These are phyloP conservation scores for Lepidotrigona ventralis DNA, from an alignment of 1,140 invertebrate genomes.

Conservation along the genomic window DNA sequence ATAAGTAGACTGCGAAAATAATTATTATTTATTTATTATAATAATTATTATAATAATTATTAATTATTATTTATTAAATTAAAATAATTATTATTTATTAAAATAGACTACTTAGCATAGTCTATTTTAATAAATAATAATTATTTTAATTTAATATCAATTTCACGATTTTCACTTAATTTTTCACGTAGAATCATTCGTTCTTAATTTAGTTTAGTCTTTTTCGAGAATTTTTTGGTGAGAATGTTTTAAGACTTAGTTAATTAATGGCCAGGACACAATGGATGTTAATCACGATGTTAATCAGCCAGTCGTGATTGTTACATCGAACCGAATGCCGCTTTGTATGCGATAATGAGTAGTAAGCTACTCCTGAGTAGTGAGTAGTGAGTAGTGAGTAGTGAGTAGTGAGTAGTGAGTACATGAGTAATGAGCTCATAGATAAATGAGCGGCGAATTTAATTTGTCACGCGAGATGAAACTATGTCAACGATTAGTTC, in stretches of 20 bases:
- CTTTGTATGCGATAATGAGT: neutral
- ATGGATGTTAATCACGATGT: no score
- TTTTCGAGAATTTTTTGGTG: neutral
- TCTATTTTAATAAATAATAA: no score
- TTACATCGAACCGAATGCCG: neutral
- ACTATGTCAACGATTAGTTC: constrained; percentile 5
- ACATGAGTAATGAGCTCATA: neutral
- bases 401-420: no score
- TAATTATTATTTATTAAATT: no score
- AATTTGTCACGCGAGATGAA: neutral
- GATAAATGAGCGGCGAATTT: neutral
- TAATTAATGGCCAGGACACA: neutral
- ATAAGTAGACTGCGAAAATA: neutral
- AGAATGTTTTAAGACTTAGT: neutral
- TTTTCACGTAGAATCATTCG: neutral
- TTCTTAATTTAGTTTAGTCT: neutral
- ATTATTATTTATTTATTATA: neutral
- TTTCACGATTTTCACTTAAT: neutral
- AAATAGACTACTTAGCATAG: neutral
- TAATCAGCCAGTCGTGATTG: neutral
- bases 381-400: no score
- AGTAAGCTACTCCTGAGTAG: no score
- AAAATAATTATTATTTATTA: no score
- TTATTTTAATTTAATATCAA: no score
- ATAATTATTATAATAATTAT: no score